Evolutionary conservation across 1,140 invertebrate genomes (phyloP).

Genomic region (Drosophila tani): DNA sequence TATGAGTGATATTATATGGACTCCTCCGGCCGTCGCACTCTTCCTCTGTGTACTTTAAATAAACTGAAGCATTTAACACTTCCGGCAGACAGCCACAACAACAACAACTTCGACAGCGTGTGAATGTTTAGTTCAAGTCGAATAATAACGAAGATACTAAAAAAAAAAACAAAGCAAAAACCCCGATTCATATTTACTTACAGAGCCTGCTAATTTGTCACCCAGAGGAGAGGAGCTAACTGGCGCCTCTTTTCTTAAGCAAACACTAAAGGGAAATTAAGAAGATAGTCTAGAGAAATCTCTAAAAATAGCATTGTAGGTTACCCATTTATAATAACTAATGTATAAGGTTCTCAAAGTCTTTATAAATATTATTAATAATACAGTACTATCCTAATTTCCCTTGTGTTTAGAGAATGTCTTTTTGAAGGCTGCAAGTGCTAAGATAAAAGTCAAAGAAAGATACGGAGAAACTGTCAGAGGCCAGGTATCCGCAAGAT

Average conservation of each 20-base stretch:
- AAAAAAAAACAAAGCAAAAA: constrained; percentile 8
- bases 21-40: constrained; percentile 6
- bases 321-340: no score
- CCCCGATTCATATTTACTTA: constrained; percentile 38
- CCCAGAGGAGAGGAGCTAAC: not conserved
- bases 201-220: constrained; percentile 36
- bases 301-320: not conserved
- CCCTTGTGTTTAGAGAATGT: not conserved
- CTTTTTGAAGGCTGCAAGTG: not conserved
- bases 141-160: constrained; percentile 4
- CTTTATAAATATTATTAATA: no score
- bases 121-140: constrained; percentile 73
- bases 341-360: no score
- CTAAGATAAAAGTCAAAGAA: constrained; percentile 34
- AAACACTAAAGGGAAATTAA: not conserved
- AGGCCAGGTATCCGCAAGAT: constrained; percentile 10
- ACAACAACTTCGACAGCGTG: constrained; percentile 63
- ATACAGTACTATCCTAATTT: not conserved
- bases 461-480: constrained; percentile 5
- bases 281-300: not conserved
- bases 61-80: constrained; percentile 83
- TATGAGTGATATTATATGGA: constrained; percentile 74
- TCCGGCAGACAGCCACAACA: constrained; percentile 71
- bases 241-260: constrained; percentile 1
- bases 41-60: constrained; percentile 69